phyloP scores from a whole-genome alignment of 2,113 vertebrate genomes.

The Saiga tatarica region DNA sequence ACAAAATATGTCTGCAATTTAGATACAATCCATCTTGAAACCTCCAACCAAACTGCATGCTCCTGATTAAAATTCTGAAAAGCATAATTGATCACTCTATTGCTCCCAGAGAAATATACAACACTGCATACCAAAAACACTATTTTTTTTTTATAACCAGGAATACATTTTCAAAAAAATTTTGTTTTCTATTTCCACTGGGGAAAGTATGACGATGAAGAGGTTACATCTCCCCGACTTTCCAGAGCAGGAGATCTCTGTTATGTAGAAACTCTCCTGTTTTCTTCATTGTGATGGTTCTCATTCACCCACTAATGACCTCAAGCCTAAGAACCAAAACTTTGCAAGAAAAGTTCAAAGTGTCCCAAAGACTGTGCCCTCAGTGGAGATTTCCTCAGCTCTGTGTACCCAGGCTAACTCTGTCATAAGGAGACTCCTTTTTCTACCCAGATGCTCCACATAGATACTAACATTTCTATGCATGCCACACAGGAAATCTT shows the following conservation, averaged over 20 bases:
- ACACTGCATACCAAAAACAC: neutral
- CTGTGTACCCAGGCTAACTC: neutral
- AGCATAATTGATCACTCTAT: neutral
- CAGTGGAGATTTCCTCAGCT: neutral
- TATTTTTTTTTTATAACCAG: neutral
- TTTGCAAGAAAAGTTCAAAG: neutral
- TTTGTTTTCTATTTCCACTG: neutral
- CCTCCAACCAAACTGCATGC: neutral
- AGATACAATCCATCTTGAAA: neutral
- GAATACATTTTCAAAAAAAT: neutral
- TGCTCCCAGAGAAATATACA: neutral
- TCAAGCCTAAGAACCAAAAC: neutral
- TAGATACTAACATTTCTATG: neutral
- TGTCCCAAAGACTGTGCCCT: neutral
- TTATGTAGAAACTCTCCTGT: neutral
- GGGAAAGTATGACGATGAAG: neutral
- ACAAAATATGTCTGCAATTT: neutral
- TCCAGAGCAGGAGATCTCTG: neutral
- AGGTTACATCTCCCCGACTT: too few species aligned
- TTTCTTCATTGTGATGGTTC: neutral
- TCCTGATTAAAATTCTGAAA: neutral
- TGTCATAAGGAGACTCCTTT: neutral
- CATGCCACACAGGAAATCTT: neutral
- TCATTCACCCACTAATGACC: neutral
- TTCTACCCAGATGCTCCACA: neutral